These are phyloP conservation scores for Endotricha flammealis DNA, from an alignment of 2,888 invertebrate genomes.

Conservation along the genomic window DNA sequence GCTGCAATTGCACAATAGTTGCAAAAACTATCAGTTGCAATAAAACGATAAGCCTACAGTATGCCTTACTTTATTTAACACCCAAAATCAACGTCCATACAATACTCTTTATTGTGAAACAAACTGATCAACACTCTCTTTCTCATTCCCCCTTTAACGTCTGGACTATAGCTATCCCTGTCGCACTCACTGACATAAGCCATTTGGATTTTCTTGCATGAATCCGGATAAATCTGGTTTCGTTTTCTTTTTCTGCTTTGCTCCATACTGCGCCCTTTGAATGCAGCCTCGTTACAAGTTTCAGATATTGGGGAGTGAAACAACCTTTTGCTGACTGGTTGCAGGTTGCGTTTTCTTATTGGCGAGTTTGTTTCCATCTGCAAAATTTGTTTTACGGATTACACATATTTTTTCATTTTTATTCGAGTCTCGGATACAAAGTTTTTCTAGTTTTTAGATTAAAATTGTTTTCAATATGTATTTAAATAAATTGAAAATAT, in stretches of 20 bases:
- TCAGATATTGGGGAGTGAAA: constrained; percentile 54
- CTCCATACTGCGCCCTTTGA: constrained; percentile 24
- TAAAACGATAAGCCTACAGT: no score
- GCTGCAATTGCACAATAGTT: no score
- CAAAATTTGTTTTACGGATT: constrained; percentile 15
- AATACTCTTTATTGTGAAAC: constrained; percentile 59
- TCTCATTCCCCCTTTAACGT: constrained; percentile 43
- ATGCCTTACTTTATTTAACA: no score
- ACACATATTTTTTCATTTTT: no score
- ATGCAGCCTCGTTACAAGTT: constrained; percentile 27
- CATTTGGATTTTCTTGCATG: constrained; percentile 44
- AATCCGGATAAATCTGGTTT: constrained; percentile 46
- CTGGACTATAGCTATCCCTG: constrained; percentile 43
- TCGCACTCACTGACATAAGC: constrained; percentile 54
- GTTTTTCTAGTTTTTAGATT: no score
- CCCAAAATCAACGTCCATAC: constrained; percentile 55
- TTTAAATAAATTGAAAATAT: no score
- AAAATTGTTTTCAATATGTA: no score
- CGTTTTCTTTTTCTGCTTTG: constrained; percentile 43
- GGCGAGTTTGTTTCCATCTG: constrained; percentile 65
- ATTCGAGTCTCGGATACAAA: no score
- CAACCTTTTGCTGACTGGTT: constrained; percentile 56
- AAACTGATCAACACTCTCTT: constrained; percentile 52
- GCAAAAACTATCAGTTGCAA: no score
- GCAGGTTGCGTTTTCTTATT: constrained; percentile 44